Conservation (phyloP, 1,140 invertebrate genomes). For the Ips typographus region DNA sequence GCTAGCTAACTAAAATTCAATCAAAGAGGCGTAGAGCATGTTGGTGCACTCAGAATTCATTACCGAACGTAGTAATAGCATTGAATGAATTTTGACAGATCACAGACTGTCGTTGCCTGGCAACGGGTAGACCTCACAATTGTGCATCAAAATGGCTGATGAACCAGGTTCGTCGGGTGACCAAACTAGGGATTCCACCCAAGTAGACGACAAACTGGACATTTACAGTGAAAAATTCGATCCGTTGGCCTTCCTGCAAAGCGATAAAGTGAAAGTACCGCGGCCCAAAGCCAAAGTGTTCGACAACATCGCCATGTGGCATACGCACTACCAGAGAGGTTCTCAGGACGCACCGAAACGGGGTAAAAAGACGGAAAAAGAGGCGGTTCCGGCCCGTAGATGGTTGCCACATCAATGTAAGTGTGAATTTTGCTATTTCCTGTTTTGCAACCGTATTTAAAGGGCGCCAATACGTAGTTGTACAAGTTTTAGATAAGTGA, state of each 20-base stretch:
- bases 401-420: conserved; percentile 56
- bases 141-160: conserved; percentile 17
- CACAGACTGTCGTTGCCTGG: conserved; percentile 1
- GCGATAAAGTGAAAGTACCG: conserved; percentile 57
- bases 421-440: conserved; percentile 19
- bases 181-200: not conserved
- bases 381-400: conserved; percentile 35
- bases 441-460: too few species aligned
- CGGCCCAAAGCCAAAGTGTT: conserved; percentile 57
- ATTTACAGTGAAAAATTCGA: conserved; percentile 66
- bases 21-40: too few species aligned
- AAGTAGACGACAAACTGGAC: conserved; percentile 57
- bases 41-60: too few species aligned
- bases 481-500: too few species aligned
- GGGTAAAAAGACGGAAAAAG: conserved; percentile 32
- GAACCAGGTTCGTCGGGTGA: conserved; percentile 6
- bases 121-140: conserved; percentile 14
- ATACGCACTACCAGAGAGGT: conserved; percentile 46
- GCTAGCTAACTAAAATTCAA: too few species aligned
- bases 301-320: conserved; percentile 64
- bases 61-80: too few species aligned
- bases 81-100: too few species aligned
- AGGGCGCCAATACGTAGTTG: too few species aligned
- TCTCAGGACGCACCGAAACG: conserved; percentile 5
- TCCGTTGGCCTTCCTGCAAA: conserved; percentile 66